These are phyloP conservation scores for Rousettus madagascariensis DNA, from an alignment of 2,797 vertebrate species.

Conservation along the genomic window DNA sequence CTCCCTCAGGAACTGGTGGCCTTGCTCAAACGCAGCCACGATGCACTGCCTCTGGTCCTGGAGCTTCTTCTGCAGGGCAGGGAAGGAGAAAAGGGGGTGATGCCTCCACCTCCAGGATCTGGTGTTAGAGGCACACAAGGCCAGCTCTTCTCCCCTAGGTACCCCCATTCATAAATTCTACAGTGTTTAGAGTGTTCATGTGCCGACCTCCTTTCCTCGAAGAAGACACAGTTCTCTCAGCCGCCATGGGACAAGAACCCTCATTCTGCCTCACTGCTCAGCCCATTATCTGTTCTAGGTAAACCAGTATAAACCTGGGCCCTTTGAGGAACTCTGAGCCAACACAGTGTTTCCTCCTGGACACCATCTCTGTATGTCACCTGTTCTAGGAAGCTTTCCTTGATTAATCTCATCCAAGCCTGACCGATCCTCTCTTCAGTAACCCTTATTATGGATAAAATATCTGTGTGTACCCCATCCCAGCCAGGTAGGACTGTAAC, in stretches of 20 bases:
- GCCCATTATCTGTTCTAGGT: neutral
- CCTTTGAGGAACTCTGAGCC: neutral
- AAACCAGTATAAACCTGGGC: neutral
- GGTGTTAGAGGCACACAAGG: fast-evolving
- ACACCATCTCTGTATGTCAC: neutral
- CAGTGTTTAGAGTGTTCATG: neutral
- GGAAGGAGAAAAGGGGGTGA: neutral
- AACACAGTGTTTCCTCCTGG: neutral
- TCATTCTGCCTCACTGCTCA: too few species aligned
- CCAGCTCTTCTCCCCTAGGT: neutral
- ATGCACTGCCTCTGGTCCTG: conserved; percentile 70
- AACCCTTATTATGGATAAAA: neutral
- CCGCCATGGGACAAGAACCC: fast-evolving
- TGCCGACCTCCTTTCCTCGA: neutral
- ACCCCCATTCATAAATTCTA: neutral
- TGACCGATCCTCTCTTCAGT: neutral
- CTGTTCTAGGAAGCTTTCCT: neutral
- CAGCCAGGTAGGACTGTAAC: neutral
- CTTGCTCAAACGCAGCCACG: conserved; percentile 58
- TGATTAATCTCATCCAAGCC: neutral
- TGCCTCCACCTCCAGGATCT: fast-evolving
- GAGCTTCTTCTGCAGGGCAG: conserved; percentile 60
- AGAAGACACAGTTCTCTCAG: neutral
- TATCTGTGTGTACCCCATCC: neutral
- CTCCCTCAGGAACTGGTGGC: conserved; percentile 74